A percentile compares a stretch with the other conserved stretches of the same genome.
Conservation (phyloP, 1,140 invertebrate genomes). For the Diabrotica undecimpunctata region DNA sequence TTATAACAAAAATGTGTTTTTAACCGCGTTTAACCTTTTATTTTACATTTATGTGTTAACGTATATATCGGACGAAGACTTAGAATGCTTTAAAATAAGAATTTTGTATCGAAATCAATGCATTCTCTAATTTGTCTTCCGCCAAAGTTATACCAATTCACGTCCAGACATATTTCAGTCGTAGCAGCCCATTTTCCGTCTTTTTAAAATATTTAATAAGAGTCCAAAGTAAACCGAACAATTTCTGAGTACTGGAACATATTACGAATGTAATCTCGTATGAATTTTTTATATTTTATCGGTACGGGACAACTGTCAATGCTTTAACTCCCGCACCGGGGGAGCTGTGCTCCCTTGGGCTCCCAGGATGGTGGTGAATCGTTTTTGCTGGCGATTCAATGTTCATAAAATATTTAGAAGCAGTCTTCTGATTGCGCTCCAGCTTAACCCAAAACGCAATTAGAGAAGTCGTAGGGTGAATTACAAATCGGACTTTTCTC, state of each 20-base stretch:
- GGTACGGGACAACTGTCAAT: not conserved
- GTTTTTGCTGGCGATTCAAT: not conserved
- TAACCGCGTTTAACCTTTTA: too few relatives aligned
- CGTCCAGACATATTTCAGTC: too few relatives aligned
- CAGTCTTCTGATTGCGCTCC: not conserved
- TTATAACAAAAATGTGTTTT: too few relatives aligned
- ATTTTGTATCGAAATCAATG: too few relatives aligned
- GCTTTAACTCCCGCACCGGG: not conserved
- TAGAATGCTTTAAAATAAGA: too few relatives aligned
- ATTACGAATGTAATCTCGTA: not conserved
- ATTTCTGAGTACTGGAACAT: not conserved
- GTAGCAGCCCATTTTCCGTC: too few relatives aligned
- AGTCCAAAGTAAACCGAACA: not conserved
- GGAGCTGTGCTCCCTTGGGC: not conserved
- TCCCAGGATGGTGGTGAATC: not conserved
- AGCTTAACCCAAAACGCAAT: slow-evolving; percentile 2
- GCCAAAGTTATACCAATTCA: too few relatives aligned
- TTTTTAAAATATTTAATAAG: not conserved
- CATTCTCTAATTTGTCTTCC: too few relatives aligned
- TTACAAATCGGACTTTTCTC: not conserved
- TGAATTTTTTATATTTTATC: slow-evolving; percentile 1
- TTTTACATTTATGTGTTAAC: too few relatives aligned
- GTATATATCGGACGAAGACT: too few relatives aligned
- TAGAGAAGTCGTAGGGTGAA: not conserved
- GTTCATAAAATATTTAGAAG: slow-evolving; percentile 3